A percentile compares a stretch with the other conserved stretches of the same genome.
phyloP scores from a whole-genome alignment of 2,113 vertebrate species.

The Vicugna pacos region DNA sequence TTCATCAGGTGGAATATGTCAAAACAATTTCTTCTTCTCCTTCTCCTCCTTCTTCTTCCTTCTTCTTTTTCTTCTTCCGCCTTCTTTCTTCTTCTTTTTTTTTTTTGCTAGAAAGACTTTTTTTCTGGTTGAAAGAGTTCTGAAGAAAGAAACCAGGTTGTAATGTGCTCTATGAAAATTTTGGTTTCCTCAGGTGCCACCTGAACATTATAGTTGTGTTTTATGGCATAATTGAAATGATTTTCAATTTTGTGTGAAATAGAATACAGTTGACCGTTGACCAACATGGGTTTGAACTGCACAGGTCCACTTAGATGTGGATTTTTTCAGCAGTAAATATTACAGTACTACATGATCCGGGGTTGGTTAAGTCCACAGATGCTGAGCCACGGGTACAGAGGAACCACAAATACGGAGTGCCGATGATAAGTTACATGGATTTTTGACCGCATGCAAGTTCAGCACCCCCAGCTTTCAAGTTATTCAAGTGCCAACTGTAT shows the following conservation, averaged over 20 bases:
- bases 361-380: neutral
- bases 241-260: constrained; percentile 1
- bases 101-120: constrained; percentile 19
- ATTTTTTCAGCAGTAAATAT: neutral
- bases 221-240: constrained; percentile 39
- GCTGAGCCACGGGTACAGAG: neutral
- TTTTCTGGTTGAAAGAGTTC: neutral
- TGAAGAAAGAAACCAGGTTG: neutral
- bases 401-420: neutral
- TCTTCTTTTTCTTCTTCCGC: neutral
- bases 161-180: neutral
- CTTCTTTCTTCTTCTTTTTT: too few species aligned
- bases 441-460: neutral
- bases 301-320: neutral
- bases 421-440: neutral
- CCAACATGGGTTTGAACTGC: neutral
- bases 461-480: neutral
- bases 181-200: neutral
- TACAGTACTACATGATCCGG: neutral
- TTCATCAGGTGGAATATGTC: neutral
- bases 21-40: neutral
- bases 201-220: neutral
- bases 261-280: neutral
- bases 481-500: neutral
- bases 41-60: too few species aligned